Evolutionary conservation across 2,113 vertebrate genomes (phyloP), one percentile per base, ranked within the genome.

Genomic region (Lontra canadensis): DNA sequence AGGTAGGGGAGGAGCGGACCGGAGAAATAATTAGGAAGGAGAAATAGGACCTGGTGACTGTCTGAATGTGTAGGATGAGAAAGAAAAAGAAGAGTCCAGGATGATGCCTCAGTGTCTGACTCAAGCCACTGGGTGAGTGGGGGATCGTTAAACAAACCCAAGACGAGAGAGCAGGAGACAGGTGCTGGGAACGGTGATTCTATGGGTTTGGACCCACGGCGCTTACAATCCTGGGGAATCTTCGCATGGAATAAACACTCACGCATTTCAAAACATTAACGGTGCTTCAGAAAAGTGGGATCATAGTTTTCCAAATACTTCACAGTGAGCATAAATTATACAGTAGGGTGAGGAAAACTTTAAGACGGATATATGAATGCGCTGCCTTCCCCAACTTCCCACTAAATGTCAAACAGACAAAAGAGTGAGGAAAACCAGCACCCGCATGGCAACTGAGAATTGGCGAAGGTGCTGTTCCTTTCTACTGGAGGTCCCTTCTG

Each of bases 201-300:
- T 18, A 89, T 3, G 1, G 42, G 36, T 89, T 73, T 89, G 71
- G 44, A 63, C 55, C 55, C 52, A 34, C 7, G 12, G 29, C 39
- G 23, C 57, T 81, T 85, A 39, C 47, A 95, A 80, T n/a, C 76
- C 26, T 74, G 34, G 47, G 25, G 8, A 67, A 90, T 17, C 31
- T 34, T 67, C 6, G 7, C 14, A 34, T 1, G 1, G n/a, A 63
- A 67, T 34, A 44, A 93, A 55, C n/a, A 81, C 52, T 94, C 59
- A 47, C 17, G 15, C 86, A 34, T 34, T 95, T 63, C 47, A 93
- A 95, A 86, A 95, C 73, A 86, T 29, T 95, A 57, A 74, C 18
- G 47, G 25, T 39, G 44, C 14, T 86, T 95, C 61, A 81, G 34
- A 57, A 15, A 6, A 86, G 71, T 73, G 42, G 31, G 4, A 55